These are phyloP conservation scores for Bradypus variegatus DNA, from an alignment of 2,797 vertebrate genomes.

Conservation along the genomic window DNA sequence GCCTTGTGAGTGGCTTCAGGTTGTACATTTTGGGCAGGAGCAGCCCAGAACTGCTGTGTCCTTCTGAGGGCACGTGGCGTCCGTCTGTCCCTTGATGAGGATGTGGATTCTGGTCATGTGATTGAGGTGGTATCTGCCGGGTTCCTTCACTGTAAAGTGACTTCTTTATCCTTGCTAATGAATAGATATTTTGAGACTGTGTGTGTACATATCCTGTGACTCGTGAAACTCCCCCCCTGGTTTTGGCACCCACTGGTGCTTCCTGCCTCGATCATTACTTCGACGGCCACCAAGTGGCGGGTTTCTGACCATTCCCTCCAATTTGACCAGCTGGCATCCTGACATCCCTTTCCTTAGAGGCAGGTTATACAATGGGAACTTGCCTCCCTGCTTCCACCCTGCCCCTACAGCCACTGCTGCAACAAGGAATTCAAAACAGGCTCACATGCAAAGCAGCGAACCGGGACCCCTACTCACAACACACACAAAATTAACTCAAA, in stretches of 20 bases:
- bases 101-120: neutral
- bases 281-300: neutral
- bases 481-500: neutral
- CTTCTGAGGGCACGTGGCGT: accelerated
- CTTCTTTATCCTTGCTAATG: neutral
- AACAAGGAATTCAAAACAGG: neutral
- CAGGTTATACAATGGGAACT: neutral
- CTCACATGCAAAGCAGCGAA: neutral
- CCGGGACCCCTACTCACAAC: neutral
- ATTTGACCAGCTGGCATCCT: neutral
- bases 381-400: neutral
- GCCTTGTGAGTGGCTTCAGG: neutral
- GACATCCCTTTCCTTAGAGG: neutral
- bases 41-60: neutral
- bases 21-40: neutral
- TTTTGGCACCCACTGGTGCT: neutral
- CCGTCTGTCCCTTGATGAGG: neutral
- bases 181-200: neutral
- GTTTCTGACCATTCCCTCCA: neutral
- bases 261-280: neutral
- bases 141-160: neutral
- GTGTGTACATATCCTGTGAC: neutral
- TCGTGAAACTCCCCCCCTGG: neutral
- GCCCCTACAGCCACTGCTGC: neutral
- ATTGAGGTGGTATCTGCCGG: too few species aligned